Evolutionary conservation across 1,140 invertebrate genomes (phyloP).

Genomic region (Melitaea cinxia): DNA sequence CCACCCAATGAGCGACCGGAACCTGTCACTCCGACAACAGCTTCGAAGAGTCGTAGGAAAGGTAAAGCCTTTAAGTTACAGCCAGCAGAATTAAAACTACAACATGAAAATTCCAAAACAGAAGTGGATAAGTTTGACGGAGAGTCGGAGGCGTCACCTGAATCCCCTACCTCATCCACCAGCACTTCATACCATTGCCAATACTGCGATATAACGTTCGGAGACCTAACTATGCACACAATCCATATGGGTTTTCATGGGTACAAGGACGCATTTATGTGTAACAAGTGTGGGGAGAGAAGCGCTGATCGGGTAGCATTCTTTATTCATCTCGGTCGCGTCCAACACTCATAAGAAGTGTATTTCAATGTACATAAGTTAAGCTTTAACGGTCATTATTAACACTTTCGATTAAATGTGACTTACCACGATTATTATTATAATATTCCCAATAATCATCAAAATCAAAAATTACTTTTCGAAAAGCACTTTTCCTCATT

Average conservation of each 20-base stretch:
- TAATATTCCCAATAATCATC: too few species aligned
- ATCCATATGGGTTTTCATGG: constrained; percentile 98
- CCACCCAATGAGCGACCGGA: constrained; percentile 50
- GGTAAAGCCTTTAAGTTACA: constrained; percentile 90
- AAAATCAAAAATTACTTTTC: too few species aligned
- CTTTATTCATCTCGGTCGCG: constrained; percentile 94
- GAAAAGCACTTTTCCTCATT: too few species aligned
- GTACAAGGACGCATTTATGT: constrained; percentile 94
- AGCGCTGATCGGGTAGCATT: constrained; percentile 93
- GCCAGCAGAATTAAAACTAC: constrained; percentile 78
- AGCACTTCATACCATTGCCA: constrained; percentile 85
- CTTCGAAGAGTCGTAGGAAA: constrained; percentile 87
- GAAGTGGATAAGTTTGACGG: constrained; percentile 68
- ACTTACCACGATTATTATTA: too few species aligned
- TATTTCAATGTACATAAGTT: too few species aligned
- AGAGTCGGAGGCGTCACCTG: constrained; percentile 66
- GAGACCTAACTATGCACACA: constrained; percentile 94
- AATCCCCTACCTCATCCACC: constrained; percentile 40
- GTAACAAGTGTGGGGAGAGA: constrained; percentile 95
- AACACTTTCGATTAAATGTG: too few species aligned
- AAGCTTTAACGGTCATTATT: too few species aligned
- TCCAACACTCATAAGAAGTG: constrained; percentile 88
- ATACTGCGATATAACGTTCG: constrained; percentile 95
- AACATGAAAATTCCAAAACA: constrained; percentile 73
- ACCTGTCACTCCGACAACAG: constrained; percentile 67